Conservation (phyloP, 2,888 invertebrate species). For the Scaptomyza polygonia region DNA sequence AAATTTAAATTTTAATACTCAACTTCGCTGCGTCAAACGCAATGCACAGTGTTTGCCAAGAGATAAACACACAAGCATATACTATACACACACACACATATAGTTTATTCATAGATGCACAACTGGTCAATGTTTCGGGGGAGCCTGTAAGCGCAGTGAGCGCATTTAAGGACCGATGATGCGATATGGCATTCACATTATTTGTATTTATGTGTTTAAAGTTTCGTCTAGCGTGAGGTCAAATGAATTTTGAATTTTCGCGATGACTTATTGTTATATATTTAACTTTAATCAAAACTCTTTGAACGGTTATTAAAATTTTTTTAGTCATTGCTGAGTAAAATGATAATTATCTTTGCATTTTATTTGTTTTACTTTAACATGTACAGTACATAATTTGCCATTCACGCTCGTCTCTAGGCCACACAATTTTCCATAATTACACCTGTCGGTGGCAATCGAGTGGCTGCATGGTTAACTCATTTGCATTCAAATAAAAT, state of each 20-base stretch:
- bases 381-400: no score
- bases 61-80: slow-evolving; percentile 10
- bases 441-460: slow-evolving; percentile 25
- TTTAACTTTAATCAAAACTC: no score
- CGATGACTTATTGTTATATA: no score
- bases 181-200: no score
- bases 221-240: no score
- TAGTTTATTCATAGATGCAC: slow-evolving; percentile 4
- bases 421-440: slow-evolving; percentile 29
- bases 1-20: slow-evolving; percentile 1
- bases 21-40: slow-evolving; percentile 37
- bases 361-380: no score
- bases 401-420: not conserved
- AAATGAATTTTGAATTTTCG: no score
- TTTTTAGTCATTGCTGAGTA: no score
- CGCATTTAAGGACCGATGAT: not conserved
- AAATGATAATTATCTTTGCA: no score
- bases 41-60: slow-evolving; percentile 38
- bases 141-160: not conserved
- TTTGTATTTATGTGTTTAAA: no score
- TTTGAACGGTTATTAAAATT: no score
- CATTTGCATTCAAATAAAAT: slow-evolving; percentile 70
- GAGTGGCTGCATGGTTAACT: slow-evolving; percentile 39
- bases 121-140: not conserved
- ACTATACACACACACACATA: not conserved